Base-by-base conservation (phyloP, 2,797 vertebrate genomes). In the Borostomias antarcticus region DNA sequence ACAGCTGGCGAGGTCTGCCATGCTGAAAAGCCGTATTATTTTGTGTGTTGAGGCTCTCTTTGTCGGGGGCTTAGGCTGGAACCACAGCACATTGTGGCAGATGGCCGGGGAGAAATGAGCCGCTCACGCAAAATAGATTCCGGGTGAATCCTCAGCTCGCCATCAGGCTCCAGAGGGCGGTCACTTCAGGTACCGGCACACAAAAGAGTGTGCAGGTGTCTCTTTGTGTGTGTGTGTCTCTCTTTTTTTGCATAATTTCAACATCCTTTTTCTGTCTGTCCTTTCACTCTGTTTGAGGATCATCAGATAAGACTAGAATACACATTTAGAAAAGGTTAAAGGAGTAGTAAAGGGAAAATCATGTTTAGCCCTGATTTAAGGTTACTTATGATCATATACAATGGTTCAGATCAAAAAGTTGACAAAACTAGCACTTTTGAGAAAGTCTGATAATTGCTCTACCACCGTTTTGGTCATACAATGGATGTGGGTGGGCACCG, bases 91-190 rank as follows among this genome's bases (percentile, higher is more conserved):
- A 13, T 8, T 28, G 21, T 58, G 58, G 28, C 58, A 59, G 57
- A 58, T 43, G 40, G 40, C 26, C 47, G 29, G 6, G n/a, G 25
- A 26, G 19, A 59, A 59, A 59, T 43, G n/a, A 40, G 58, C 33
- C 47, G 13, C 35, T 35, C 56, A 19, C 8, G n/a, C 13, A 56
- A 30, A 58, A 32, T 35, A 25, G 17, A 58, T 29, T 45, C 21
- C 29, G 10, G 25, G 15, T 28, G 40, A 30, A 45, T n/a, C 30
- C 1, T 58, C 4, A n/a, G 40, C 25, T 8, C 47, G 2, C 21
- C 47, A n/a, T 28, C 51, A 53, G 25, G 8, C 51, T 4, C 32
- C 19, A 25, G n/a, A 2, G 56, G 33, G 15, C 56, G 23, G 19
- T 37, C 32, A 25, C 56, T 30, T 33, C 54, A 57, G 30, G 54